Evolutionary conservation across 2,888 invertebrate species (phyloP).

Genomic region (Sarcophaga variegata): DNA sequence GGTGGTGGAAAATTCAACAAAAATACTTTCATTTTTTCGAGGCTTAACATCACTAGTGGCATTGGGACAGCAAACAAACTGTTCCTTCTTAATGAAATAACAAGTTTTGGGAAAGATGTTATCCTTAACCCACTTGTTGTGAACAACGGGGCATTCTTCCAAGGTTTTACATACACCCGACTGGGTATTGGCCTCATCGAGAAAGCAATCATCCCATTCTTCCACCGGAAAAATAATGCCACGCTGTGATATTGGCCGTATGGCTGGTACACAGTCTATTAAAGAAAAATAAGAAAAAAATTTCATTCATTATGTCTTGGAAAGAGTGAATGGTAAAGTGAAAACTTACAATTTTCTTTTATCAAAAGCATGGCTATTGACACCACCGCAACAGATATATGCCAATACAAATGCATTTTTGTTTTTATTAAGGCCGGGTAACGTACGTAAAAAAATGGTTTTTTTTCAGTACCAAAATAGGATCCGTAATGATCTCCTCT

Average conservation of each 20-base stretch:
- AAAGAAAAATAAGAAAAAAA: slow-evolving; percentile 6
- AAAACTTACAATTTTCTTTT: slow-evolving; percentile 62
- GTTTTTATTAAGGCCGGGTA: background rate
- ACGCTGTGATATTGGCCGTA: slow-evolving; percentile 69
- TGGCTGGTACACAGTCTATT: slow-evolving; percentile 70
- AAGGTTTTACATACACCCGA: slow-evolving; percentile 73
- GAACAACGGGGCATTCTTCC: slow-evolving; percentile 73
- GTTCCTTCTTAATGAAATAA: slow-evolving; percentile 77
- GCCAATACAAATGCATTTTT: slow-evolving; percentile 50
- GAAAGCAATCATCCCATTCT: slow-evolving; percentile 73
- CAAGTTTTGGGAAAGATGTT: slow-evolving; percentile 75
- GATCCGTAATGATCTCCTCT: background rate
- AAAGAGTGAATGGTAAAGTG: slow-evolving; percentile 3
- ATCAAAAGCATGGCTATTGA: slow-evolving; percentile 14
- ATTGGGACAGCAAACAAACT: slow-evolving; percentile 75
- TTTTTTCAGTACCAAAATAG: background rate
- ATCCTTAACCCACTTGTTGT: slow-evolving; percentile 72
- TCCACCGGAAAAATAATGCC: slow-evolving; percentile 74
- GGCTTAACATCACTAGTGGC: background rate
- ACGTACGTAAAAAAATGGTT: background rate
- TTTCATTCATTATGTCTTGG: background rate
- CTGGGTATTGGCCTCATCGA: slow-evolving; percentile 67
- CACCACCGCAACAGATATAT: background rate
- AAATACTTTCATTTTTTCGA: background rate
- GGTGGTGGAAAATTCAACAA: background rate